phyloP scores from a whole-genome alignment of 2,113 vertebrate genomes.

The Abramis brama region DNA sequence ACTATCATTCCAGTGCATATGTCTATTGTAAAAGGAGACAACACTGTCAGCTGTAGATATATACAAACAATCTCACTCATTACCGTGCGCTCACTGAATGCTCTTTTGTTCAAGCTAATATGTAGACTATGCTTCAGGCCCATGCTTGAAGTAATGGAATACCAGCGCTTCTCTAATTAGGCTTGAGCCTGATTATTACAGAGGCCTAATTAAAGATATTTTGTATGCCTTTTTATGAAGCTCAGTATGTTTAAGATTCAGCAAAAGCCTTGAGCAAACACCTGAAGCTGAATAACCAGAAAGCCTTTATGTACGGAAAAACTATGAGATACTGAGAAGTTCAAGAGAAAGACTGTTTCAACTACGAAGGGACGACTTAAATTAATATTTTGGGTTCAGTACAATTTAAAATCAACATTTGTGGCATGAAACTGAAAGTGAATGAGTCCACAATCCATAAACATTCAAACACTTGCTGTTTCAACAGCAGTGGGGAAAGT shows the following conservation, averaged over 20 bases:
- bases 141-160: conserved; percentile 45
- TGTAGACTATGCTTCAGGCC: conserved; percentile 39
- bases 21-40: conserved; percentile 19
- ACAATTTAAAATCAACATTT: neutral
- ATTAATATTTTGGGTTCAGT: neutral
- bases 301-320: neutral
- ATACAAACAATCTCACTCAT: conserved; percentile 22
- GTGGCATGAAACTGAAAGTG: neutral
- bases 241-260: conserved; percentile 17
- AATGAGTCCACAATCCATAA: neutral
- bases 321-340: neutral
- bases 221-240: conserved; percentile 18
- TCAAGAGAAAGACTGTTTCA: neutral
- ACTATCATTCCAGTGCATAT: conserved; percentile 21
- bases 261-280: conserved; percentile 25
- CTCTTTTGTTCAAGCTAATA: conserved; percentile 47
- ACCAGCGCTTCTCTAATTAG: conserved; percentile 44
- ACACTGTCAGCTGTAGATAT: neutral
- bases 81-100: conserved; percentile 4
- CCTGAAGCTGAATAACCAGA: neutral
- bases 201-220: conserved; percentile 42
- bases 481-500: too few species aligned
- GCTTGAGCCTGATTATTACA: conserved; percentile 39
- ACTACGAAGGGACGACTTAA: neutral
- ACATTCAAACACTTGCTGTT: neutral